Evolutionary conservation across 2,113 vertebrate species (phyloP).

Genomic region (Misgurnus mizolepis): DNA sequence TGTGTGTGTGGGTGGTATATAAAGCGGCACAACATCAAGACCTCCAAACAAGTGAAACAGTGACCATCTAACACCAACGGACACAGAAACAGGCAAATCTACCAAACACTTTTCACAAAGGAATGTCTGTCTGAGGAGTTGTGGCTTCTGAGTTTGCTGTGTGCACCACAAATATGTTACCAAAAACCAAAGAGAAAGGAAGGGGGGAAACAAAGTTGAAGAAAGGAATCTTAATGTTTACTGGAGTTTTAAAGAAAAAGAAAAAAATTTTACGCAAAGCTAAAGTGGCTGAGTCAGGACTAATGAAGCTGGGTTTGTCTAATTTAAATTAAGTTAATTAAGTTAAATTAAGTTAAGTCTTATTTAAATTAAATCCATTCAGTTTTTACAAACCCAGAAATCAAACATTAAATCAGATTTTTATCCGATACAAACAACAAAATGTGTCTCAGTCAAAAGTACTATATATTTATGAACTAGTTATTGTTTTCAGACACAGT

Average conservation of each 20-base stretch:
- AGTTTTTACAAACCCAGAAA: no score
- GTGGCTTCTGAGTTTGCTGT: slow-evolving; percentile 25
- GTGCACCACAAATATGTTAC: slow-evolving; percentile 30
- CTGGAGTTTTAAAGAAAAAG: slow-evolving; percentile 41
- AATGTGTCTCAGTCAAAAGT: no score
- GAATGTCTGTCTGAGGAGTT: slow-evolving; percentile 23
- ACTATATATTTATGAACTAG: no score
- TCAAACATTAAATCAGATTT: no score
- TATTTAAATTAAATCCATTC: no score
- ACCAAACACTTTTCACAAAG: slow-evolving; percentile 6
- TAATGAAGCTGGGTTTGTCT: slow-evolving; percentile 34
- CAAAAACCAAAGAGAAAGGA: slow-evolving; percentile 31
- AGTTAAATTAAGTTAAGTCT: no score
- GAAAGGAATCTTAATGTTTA: slow-evolving; percentile 39
- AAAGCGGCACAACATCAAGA: background rate
- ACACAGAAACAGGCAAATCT: background rate
- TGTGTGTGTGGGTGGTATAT: slow-evolving; percentile 46
- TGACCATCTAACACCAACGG: slow-evolving; percentile 2
- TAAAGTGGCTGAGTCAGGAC: slow-evolving; percentile 71
- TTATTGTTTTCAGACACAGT: no score
- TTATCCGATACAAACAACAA: no score
- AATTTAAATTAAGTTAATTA: no score
- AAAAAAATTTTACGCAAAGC: slow-evolving; percentile 58
- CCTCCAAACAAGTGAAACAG: background rate
- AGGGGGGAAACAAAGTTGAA: slow-evolving; percentile 3